Percentiles rank a stretch among this genome's conserved stretches.
Conservation (phyloP, 1,140 invertebrate species). For the Globodera rostochiensis region DNA sequence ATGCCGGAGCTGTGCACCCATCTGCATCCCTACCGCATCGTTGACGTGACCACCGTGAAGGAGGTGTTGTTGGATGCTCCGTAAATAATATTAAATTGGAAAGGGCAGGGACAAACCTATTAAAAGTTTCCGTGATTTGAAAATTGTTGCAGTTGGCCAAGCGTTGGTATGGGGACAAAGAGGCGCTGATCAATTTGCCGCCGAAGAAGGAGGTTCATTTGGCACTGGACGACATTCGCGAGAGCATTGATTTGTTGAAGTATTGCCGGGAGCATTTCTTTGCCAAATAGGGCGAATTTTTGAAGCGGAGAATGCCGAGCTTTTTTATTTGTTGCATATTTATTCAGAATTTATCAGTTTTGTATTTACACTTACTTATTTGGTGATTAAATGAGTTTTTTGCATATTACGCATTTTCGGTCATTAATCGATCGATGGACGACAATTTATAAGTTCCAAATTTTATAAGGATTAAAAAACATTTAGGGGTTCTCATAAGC, state of each 20-base stretch:
- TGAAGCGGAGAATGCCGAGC: neutral
- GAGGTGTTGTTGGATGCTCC: constrained; percentile 61
- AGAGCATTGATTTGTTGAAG: constrained; percentile 25
- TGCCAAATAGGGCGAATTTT: neutral
- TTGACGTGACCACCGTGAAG: constrained; percentile 88
- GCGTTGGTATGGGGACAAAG: constrained; percentile 38
- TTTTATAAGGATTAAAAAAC: no score
- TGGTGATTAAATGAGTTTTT: neutral
- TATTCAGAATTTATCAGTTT: neutral
- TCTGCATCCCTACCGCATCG: constrained; percentile 82
- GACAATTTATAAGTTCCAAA: no score
- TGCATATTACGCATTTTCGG: neutral
- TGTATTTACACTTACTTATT: no score
- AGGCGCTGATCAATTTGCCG: constrained; percentile 37
- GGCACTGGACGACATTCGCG: constrained; percentile 43
- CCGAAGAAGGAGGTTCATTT: constrained; percentile 39
- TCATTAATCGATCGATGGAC: no score
- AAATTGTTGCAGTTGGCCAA: constrained; percentile 69
- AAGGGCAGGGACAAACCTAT: constrained; percentile 3
- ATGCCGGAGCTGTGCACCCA: constrained; percentile 77
- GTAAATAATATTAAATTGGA: neutral
- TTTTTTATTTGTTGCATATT: neutral
- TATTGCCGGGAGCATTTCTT: constrained; percentile 33
- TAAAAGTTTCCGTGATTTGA: neutral
- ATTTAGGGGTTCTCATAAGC: no score